phyloP scores from a whole-genome alignment of 2,113 vertebrate species.

The Potamarius usumacintae region DNA sequence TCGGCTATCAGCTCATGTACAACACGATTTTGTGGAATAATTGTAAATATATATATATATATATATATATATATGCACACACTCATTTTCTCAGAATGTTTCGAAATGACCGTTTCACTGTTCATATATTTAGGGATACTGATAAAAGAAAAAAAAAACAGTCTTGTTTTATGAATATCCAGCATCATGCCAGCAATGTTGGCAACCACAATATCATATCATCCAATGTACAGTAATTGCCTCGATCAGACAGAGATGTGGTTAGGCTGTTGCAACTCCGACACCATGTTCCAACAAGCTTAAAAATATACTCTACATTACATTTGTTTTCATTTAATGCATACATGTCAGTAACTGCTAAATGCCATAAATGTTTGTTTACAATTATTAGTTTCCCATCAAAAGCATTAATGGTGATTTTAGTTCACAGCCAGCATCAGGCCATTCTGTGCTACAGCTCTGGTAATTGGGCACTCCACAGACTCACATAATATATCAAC shows the following conservation, averaged over 20 bases:
- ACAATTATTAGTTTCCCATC: neutral
- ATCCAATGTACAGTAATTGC: neutral
- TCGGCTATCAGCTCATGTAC: too few species aligned
- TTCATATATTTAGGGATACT: neutral
- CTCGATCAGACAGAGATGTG: neutral
- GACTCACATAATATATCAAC: neutral
- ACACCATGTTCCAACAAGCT: neutral
- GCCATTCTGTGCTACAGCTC: conserved; percentile 3
- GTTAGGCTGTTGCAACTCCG: neutral
- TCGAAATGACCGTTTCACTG: neutral
- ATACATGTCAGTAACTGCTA: conserved; percentile 3
- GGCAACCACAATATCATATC: neutral
- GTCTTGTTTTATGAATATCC: neutral
- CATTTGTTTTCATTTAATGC: conserved; percentile 1
- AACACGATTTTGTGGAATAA: too few species aligned
- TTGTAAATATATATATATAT: too few species aligned
- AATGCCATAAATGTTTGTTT: neutral
- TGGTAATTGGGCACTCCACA: neutral
- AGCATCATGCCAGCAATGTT: neutral
- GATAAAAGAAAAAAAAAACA: neutral
- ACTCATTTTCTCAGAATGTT: neutral
- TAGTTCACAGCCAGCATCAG: neutral
- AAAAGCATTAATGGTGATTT: neutral
- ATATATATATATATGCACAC: too few species aligned
- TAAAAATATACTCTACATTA: neutral